Percentiles rank a stretch among this genome's conserved stretches.
Evolutionary conservation across 2,888 invertebrate species (phyloP).

Genomic region (Diaphora mendica): DNA sequence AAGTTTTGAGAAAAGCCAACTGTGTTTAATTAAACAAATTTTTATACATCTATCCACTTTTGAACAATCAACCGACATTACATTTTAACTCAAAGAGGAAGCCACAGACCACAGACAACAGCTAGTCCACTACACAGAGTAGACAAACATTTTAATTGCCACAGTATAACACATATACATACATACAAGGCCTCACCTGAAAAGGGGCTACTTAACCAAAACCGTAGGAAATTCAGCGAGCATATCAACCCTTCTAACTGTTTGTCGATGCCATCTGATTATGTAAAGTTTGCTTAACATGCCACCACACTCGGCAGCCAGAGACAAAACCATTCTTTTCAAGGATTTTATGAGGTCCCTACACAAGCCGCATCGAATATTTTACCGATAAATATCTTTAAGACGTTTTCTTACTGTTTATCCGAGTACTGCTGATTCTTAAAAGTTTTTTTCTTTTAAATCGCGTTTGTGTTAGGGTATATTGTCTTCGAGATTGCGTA

Average conservation of each 20-base stretch:
- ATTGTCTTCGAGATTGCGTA: conserved; percentile 23
- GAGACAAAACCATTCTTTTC: conserved; percentile 47
- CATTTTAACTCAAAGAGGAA: too few species aligned
- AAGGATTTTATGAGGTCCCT: conserved; percentile 71
- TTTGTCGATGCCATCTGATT: conserved; percentile 53
- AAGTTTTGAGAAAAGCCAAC: too few species aligned
- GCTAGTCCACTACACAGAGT: too few species aligned
- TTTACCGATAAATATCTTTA: conserved; percentile 82
- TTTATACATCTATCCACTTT: too few species aligned
- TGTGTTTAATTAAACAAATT: too few species aligned
- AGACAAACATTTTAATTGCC: too few species aligned
- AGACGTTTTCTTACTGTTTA: conserved; percentile 80
- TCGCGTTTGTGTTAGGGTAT: conserved; percentile 18
- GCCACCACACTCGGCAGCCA: conserved; percentile 11
- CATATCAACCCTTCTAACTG: conserved; percentile 26
- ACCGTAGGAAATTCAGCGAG: conserved; percentile 7
- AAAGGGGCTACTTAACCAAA: conserved; percentile 12
- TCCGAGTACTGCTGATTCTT: conserved; percentile 81
- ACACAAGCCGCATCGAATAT: conserved; percentile 69
- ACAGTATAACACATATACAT: too few species aligned
- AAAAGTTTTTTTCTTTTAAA: conserved; percentile 62
- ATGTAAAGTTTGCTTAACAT: conserved; percentile 46
- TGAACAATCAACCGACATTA: too few species aligned
- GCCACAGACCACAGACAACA: too few species aligned
- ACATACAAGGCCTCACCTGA: conserved; percentile 8